Evolutionary conservation across 2,113 vertebrate genomes (phyloP).

Genomic region (Solea solea): DNA sequence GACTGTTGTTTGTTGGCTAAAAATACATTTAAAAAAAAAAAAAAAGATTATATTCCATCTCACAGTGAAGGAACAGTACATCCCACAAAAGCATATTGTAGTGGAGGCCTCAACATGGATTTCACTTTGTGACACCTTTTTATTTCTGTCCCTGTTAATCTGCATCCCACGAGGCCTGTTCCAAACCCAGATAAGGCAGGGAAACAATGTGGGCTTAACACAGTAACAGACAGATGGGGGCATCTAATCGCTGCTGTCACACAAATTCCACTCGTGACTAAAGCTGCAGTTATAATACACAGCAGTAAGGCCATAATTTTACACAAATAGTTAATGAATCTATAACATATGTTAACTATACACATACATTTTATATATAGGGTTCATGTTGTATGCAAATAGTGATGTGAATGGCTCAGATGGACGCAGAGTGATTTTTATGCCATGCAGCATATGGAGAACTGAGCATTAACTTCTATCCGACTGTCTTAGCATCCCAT

Average conservation of each 20-base stretch:
- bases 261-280: not conserved
- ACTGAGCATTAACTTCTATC: no score
- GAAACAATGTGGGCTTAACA: constrained; percentile 21
- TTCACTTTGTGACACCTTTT: constrained; percentile 17
- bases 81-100: not conserved
- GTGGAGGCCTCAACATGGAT: constrained; percentile 12
- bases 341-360: no score
- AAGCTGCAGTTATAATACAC: not conserved
- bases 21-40: not conserved
- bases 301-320: no score
- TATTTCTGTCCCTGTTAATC: constrained; percentile 40
- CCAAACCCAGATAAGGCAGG: constrained; percentile 45
- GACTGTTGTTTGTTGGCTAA: not conserved
- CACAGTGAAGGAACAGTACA: not conserved
- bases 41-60: not conserved
- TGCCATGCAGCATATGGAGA: no score
- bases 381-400: no score
- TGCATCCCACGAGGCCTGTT: constrained; percentile 42
- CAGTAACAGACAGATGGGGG: constrained; percentile 15
- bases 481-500: no score
- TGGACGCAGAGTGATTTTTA: no score
- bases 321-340: no score
- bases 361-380: no score
- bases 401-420: no score
- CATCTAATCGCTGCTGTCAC: constrained; percentile 14